Base-by-base conservation (phyloP, 2,888 invertebrate genomes). In the Euzophera pinguis region DNA sequence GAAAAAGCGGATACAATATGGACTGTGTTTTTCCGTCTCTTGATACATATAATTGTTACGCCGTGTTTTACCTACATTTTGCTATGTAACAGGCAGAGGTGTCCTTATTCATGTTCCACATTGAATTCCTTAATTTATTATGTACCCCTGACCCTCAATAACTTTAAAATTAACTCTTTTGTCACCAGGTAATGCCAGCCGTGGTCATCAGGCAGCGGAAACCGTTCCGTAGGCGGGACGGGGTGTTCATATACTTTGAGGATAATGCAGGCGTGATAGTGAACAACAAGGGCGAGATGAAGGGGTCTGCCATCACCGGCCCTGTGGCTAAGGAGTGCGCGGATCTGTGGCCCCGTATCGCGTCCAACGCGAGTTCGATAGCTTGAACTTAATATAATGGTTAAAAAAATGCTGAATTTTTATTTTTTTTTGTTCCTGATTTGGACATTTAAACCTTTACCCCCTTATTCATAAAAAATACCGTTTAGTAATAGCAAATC, bases 311-410 rank as follows among this genome's bases (percentile, higher is more conserved):
- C 58, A 99, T 99, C 80, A 99, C 99, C 48, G 99, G 99, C 64
- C 99, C 99, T 52, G 99, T 99, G 29, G 99, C 99, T 27, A 99
- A 99, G 91, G 99, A 99, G 91, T 99, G 99, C 90, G 99, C 99
- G 52, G 99, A 99, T 89, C 92, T 99, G 65, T 99, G 99, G 99
- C 99, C 99, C 64, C 97, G 99, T 93, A 99, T 99, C 84, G 99
- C 99, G 54, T 99, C 99, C 52, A 99, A 99, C 88, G 99, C 99
- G 58, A 97, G 98, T 92, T 98, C 98, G 78, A 99, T 99, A 92
- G 98, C 99, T 79, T 99, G 83, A 85, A 70, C 64, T 59, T 60
- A 64, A 70, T 66, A 69, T 65, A 69, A 69, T 45, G 62, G 64
- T 73, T 77, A 52, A 50, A 41, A 53, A 29, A 52, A 49, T 52